A percentile compares a stretch with the other conserved stretches of the same genome.
Conservation (phyloP, 2,888 invertebrate species). For the Pycnomerus fuliginosus region DNA sequence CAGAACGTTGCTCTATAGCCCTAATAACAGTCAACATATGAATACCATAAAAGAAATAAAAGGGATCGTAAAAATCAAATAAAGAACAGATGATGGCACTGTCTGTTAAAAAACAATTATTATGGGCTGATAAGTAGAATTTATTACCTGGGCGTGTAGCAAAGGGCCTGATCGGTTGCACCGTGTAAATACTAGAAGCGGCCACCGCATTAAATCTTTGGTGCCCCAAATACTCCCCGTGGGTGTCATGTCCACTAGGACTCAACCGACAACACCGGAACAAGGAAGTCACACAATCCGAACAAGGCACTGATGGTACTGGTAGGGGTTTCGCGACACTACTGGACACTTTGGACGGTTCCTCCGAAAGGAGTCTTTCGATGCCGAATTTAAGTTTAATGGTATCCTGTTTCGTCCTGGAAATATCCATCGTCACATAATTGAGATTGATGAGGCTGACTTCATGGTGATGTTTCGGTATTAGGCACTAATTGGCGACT, state of each 20-base stretch:
- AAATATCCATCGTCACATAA: constrained; percentile 23
- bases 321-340: constrained; percentile 42
- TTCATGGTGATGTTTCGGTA: constrained; percentile 22
- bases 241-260: constrained; percentile 23
- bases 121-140: neutral
- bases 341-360: constrained; percentile 13
- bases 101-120: too few relatives aligned
- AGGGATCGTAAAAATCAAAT: too few relatives aligned
- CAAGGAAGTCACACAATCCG: constrained; percentile 65
- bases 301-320: constrained; percentile 56
- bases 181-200: constrained; percentile 36
- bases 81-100: too few relatives aligned
- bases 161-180: constrained; percentile 50
- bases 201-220: constrained; percentile 1
- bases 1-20: too few relatives aligned
- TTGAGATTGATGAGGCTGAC: constrained; percentile 3
- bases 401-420: constrained; percentile 35
- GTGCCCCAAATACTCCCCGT: constrained; percentile 27
- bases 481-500: constrained; percentile 39
- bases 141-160: constrained; percentile 44
- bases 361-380: constrained; percentile 59
- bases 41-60: too few relatives aligned
- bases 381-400: constrained; percentile 68
- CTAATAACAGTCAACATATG: too few relatives aligned
- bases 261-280: constrained; percentile 61